Evolutionary conservation across 2,888 invertebrate species (phyloP), one percentile per base, ranked within the genome.

Genomic region (Parapristionchus giblindavisi): DNA sequence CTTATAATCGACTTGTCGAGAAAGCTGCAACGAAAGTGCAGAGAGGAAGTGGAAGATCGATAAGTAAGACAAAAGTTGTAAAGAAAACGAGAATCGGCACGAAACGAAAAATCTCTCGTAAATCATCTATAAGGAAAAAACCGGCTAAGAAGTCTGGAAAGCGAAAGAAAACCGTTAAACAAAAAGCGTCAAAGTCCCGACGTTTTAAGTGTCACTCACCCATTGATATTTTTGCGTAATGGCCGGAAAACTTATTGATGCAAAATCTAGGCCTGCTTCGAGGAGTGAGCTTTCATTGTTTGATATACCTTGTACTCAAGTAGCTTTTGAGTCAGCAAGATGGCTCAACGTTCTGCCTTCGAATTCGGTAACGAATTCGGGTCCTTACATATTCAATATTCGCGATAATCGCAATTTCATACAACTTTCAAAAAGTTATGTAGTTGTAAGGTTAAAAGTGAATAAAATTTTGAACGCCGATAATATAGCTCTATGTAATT

Each of bases 291-390:
- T 61, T 4, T 38, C 38, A 14, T n/a, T 38, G 24, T 61, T 61
- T 24, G 61, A 61, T 21, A 14, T 61, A 36, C 61, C 61, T 21
- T 24, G n/a, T 24, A 61, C 61, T 38, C 61, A 61, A 27, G 61
- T 61, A 24, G 61, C 38, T 2, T 61, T 61, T 38, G 61, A 61
- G 40, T 38, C 38, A 3, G 5, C 38, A 24, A 14, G 61, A 36
- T 61, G 61, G 61, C 40, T 61, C 3, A 38, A 36, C 21, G 38
- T 61, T 36, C 61, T 24, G 1, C 38, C 61, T 2, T 38, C 61
- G 17, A 61, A 38, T 3, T 21, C 61, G 36, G 38, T 61, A 8
- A 61, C 38, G 2, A 61, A 61, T 24, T 38, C 38, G n/a, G 61
- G 61, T 1, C 61, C 61, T 1, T 61, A 38, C 38, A 38, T 38